Base-by-base conservation (phyloP, 2,797 vertebrate genomes). In the Myotis planiceps region DNA sequence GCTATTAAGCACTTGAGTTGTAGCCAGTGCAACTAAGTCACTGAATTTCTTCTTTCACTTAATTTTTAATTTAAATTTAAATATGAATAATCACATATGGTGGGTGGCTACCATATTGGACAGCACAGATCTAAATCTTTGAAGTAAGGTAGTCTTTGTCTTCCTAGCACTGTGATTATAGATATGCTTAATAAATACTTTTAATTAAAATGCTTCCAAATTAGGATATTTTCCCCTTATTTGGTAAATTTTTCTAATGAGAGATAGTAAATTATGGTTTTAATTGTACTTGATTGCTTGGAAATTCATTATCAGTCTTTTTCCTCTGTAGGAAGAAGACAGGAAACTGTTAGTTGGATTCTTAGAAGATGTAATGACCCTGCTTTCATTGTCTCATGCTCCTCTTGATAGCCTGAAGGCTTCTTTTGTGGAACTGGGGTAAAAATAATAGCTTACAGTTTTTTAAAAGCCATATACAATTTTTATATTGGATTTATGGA, bases 361-460 rank as follows among this genome's bases (percentile, higher is more conserved):
- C 98, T 98, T 99, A 72, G 99, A 99, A 98, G 99, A 99, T 95
- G 99, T 99, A 65, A 99, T 99, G 99, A 99, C 99, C 27, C 99
- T 99, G 85, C 98, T 99, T 84, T 99, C 99, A 6, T 98, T 99
- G 71, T 99, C 99, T 51, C 99, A 99, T 88, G 99, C 99, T 75
- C 99, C 99, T 96, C 99, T 99, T 21, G 99, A 99, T 96, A 99
- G 99, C 98, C 98, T 99, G 87, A 99, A 99, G 97, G 99, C 99
- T 96, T 99, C 99, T 34, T 99, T 99, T 98, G 99, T 99, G 95
- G 99, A 99, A 98, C 98, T 99, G 84, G 99, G 99, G 99, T 99
- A 98, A 99, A 98, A 93, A 60, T 72, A 66, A 25, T 58, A 87
- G 19, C 25, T 94, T 89, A 42, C 12, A 47, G 9, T 42, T 85